Percentiles rank a stretch among this genome's conserved stretches.
phyloP scores from a whole-genome alignment of 2,888 invertebrate genomes.

The Leptinotarsa rubiginosa region DNA sequence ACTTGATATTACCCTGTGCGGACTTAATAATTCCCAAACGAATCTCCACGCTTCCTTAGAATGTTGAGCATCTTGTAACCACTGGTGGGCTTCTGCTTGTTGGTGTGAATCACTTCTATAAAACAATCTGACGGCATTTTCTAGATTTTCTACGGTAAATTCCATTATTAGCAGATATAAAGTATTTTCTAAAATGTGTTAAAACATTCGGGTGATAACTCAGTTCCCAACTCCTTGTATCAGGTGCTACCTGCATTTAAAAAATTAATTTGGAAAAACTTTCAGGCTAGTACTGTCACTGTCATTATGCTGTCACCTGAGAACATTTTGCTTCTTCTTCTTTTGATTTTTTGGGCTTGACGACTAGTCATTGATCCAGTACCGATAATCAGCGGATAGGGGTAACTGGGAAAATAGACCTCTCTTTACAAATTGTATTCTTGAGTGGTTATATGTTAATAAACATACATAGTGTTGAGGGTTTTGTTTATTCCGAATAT shows the following conservation, averaged over 20 bases:
- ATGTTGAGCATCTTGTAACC: slow-evolving; percentile 87
- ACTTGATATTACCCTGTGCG: slow-evolving; percentile 76
- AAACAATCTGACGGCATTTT: slow-evolving; percentile 77
- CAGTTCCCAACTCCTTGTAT: not conserved
- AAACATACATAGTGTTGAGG: too few relatives aligned
- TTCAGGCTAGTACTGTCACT: not conserved
- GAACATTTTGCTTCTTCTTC: too few relatives aligned
- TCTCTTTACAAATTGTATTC: not conserved
- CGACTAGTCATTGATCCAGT: not conserved
- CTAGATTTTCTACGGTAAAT: slow-evolving; percentile 74
- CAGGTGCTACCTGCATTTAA: slow-evolving; percentile 14
- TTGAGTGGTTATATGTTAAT: too few relatives aligned
- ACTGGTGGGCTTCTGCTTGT: slow-evolving; percentile 83
- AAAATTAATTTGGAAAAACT: not conserved
- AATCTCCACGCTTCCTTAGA: slow-evolving; percentile 93
- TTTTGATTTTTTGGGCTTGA: too few relatives aligned
- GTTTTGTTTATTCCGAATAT: too few relatives aligned
- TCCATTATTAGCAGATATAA: slow-evolving; percentile 66
- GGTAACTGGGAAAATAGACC: too few relatives aligned
- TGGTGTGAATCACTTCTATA: slow-evolving; percentile 74
- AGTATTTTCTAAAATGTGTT: not conserved
- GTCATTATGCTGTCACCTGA: not conserved
- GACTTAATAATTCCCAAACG: slow-evolving; percentile 88
- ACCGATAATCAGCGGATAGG: too few relatives aligned
- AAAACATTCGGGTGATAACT: slow-evolving; percentile 4